phyloP scores from a whole-genome alignment of 2,888 invertebrate genomes.

The Hirtodrosophila confusa region DNA sequence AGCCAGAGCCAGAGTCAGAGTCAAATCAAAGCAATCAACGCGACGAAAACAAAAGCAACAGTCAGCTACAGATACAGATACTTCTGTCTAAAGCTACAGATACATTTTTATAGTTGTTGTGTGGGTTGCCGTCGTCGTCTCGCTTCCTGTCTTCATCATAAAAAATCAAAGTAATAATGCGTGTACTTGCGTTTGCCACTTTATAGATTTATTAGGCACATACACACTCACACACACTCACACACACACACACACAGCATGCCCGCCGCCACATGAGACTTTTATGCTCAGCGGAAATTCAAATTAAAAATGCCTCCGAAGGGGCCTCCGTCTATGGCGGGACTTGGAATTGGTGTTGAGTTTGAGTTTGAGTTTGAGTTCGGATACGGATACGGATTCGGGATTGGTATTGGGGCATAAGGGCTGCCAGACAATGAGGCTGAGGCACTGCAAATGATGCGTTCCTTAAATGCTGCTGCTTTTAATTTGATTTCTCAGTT shows the following conservation, averaged over 20 bases:
- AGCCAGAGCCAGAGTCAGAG: constrained; percentile 13
- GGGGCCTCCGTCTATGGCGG: constrained; percentile 21
- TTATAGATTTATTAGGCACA: constrained; percentile 78
- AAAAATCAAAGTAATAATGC: constrained; percentile 80
- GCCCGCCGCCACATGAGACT: constrained; percentile 45
- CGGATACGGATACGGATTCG: neutral
- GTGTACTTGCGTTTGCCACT: constrained; percentile 80
- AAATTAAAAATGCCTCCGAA: constrained; percentile 78
- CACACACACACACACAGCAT: neutral
- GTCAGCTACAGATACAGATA: constrained; percentile 33
- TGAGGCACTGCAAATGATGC: constrained; percentile 54
- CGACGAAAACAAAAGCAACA: constrained; percentile 45
- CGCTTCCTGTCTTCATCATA: constrained; percentile 78
- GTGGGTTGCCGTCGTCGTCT: constrained; percentile 41
- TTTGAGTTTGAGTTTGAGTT: neutral
- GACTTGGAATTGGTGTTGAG: neutral
- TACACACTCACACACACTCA: constrained; percentile 24
- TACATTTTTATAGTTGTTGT: constrained; percentile 46
- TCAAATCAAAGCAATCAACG: constrained; percentile 70
- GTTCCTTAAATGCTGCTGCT: constrained; percentile 25
- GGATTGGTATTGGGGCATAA: constrained; percentile 13
- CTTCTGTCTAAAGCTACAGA: constrained; percentile 31
- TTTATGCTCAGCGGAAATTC: constrained; percentile 81
- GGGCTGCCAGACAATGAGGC: constrained; percentile 43
- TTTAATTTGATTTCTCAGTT: constrained; percentile 70